Evolutionary conservation across 2,113 vertebrate species (phyloP).

Genomic region (Rhinichthys klamathensis): DNA sequence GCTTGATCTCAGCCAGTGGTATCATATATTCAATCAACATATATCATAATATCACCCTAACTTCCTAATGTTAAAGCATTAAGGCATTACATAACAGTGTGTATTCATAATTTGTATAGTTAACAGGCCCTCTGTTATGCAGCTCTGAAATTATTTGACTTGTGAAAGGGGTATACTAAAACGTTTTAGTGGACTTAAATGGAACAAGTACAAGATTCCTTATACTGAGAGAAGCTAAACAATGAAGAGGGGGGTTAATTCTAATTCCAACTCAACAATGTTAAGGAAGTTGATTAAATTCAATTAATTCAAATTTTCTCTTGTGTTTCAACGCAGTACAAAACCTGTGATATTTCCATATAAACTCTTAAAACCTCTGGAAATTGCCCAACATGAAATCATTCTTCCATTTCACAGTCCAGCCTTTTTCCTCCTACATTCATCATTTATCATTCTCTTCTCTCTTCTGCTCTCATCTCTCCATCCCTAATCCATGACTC

Average conservation of each 20-base stretch:
- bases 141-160: too few species aligned
- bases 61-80: background rate
- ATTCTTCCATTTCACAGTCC: background rate
- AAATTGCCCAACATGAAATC: background rate
- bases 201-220: background rate
- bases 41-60: background rate
- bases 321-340: too few species aligned
- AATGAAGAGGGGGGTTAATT: too few species aligned
- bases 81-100: background rate
- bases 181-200: background rate
- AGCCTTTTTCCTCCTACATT: background rate
- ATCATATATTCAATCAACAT: too few species aligned
- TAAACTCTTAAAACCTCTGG: background rate
- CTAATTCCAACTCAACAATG: background rate
- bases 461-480: slow-evolving; percentile 24
- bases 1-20: too few species aligned
- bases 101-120: too few species aligned
- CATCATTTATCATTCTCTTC: slow-evolving; percentile 9
- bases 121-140: background rate
- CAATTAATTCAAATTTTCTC: too few species aligned
- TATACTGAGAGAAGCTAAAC: background rate
- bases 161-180: background rate
- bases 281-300: too few species aligned
- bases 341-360: background rate
- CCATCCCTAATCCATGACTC: slow-evolving; percentile 32